These are phyloP conservation scores for Bembecia ichneumoniformis DNA, from an alignment of 2,888 invertebrate species.

Conservation along the genomic window DNA sequence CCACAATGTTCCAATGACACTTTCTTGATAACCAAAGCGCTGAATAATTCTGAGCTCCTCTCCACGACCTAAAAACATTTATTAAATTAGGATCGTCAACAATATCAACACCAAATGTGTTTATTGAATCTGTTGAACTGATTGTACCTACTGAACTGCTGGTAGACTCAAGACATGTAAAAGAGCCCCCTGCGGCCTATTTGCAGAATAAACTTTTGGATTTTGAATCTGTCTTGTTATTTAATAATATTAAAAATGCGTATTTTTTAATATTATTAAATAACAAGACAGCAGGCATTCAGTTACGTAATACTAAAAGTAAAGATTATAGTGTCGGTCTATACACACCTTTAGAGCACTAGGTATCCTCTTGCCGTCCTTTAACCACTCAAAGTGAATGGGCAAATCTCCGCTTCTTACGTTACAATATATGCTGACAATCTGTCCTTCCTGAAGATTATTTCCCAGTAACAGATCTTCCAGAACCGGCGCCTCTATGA, in stretches of 20 bases:
- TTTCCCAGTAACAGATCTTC: constrained; percentile 86
- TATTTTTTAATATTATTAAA: too few relatives aligned
- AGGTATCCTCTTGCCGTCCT: constrained; percentile 76
- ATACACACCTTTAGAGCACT: constrained; percentile 73
- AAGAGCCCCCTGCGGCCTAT: too few relatives aligned
- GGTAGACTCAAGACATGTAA: too few relatives aligned
- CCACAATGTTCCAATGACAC: constrained; percentile 79
- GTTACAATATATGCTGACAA: constrained; percentile 87
- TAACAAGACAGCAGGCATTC: neutral
- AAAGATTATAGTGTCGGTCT: neutral
- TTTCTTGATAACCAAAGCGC: constrained; percentile 79
- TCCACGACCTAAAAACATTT: constrained; percentile 69
- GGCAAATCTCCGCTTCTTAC: constrained; percentile 80
- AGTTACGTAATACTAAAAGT: neutral
- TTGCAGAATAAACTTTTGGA: too few relatives aligned
- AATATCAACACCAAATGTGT: neutral
- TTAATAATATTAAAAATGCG: too few relatives aligned
- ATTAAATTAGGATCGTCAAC: neutral
- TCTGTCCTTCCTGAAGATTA: constrained; percentile 85
- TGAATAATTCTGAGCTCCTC: constrained; percentile 78
- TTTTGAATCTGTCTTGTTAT: too few relatives aligned
- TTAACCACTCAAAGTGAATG: constrained; percentile 79
- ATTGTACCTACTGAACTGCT: too few relatives aligned
- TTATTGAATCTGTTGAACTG: too few relatives aligned
- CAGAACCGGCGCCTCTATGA: constrained; percentile 83